phyloP scores from a whole-genome alignment of 2,888 invertebrate genomes.

The Heliconius hortense region DNA sequence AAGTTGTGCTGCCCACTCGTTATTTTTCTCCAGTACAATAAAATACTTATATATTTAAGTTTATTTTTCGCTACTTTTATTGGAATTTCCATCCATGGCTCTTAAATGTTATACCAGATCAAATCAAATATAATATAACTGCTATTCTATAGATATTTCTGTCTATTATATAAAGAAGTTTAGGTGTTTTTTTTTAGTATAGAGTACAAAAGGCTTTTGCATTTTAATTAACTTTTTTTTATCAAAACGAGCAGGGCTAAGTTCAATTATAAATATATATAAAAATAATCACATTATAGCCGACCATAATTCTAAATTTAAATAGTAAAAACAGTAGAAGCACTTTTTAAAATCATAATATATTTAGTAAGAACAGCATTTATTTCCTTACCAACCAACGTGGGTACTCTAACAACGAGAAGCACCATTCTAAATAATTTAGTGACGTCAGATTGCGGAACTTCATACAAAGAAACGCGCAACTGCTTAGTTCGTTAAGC shows the following conservation, averaged over 20 bases:
- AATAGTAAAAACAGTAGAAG: background rate
- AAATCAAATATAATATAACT: background rate
- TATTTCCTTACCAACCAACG: background rate
- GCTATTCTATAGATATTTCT: no score
- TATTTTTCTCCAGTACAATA: background rate
- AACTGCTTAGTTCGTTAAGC: slow-evolving; percentile 31
- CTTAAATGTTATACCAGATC: background rate
- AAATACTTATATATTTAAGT: background rate
- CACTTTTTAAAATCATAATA: background rate
- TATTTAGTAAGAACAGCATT: slow-evolving; percentile 2
- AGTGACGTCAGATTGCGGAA: slow-evolving; percentile 23
- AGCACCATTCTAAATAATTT: slow-evolving; percentile 26
- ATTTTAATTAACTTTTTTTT: no score
- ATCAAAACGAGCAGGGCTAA: no score
- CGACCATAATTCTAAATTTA: background rate
- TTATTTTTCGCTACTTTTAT: background rate
- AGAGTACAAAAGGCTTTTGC: no score
- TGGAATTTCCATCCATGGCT: background rate
- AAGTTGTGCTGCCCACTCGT: background rate
- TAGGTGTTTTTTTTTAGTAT: no score
- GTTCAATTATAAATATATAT: background rate
- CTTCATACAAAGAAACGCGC: slow-evolving; percentile 26
- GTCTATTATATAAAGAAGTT: no score
- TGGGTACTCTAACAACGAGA: background rate
- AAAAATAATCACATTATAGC: background rate